These are phyloP conservation scores for Fragum fragum DNA, from an alignment of 2,888 invertebrate genomes.

Conservation along the genomic window DNA sequence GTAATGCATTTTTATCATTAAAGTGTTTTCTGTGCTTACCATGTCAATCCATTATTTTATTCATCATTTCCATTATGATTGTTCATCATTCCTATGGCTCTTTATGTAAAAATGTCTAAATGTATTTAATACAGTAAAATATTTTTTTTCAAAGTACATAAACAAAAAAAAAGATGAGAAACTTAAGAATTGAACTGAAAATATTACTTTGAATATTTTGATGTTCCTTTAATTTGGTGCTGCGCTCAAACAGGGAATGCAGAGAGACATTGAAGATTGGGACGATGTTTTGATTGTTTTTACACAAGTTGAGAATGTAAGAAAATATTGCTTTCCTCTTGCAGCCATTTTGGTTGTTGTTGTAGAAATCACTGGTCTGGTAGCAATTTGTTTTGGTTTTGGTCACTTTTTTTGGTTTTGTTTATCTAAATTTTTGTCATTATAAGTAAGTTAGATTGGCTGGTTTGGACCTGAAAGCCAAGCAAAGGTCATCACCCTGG, in stretches of 20 bases:
- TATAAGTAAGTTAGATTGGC: background rate
- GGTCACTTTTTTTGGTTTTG: slow-evolving; percentile 1
- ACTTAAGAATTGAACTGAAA: no score
- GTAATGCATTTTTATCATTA: no score
- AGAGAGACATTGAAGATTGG: slow-evolving; percentile 66
- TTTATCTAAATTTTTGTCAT: slow-evolving; percentile 24
- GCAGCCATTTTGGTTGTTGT: slow-evolving; percentile 25
- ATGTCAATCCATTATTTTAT: no score
- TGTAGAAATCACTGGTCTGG: slow-evolving; percentile 28
- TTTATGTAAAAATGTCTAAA: no score
- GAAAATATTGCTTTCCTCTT: slow-evolving; percentile 26
- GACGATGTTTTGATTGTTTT: slow-evolving; percentile 66
- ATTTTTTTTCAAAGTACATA: no score
- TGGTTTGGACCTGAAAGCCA: no score
- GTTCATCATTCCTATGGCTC: no score
- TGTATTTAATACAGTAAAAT: no score
- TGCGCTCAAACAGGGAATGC: slow-evolving; percentile 51
- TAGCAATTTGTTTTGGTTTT: slow-evolving; percentile 19
- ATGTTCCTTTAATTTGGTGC: background rate
- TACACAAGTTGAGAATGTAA: slow-evolving; percentile 68
- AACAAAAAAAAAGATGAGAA: no score
- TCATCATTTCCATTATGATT: no score
- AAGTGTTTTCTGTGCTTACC: no score
- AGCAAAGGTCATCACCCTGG: no score
- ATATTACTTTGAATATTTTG: background rate